Evolutionary conservation across 2,113 vertebrate genomes (phyloP).

Genomic region (Noturus placidus): DNA sequence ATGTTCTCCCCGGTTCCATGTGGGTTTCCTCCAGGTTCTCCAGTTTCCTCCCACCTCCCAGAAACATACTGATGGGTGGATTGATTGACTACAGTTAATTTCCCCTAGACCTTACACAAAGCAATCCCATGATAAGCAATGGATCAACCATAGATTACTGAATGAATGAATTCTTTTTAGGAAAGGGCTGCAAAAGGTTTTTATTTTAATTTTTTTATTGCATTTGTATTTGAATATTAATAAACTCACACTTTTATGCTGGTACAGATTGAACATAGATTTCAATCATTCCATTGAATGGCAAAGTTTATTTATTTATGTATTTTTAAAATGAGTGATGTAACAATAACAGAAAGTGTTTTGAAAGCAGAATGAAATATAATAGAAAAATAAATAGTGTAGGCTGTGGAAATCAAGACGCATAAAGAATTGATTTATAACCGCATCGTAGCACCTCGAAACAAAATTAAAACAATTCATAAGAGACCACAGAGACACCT

Average conservation of each 20-base stretch:
- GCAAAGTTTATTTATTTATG: neutral
- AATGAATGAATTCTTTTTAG: neutral
- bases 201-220: neutral
- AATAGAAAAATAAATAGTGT: neutral
- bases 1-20: neutral
- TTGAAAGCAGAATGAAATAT: neutral
- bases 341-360: neutral
- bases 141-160: neutral
- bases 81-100: neutral
- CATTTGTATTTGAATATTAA: neutral
- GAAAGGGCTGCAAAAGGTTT: neutral
- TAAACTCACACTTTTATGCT: neutral
- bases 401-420: neutral
- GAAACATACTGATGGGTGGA: neutral
- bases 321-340: neutral
- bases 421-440: neutral
- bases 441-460: neutral
- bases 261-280: neutral
- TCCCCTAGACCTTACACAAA: neutral
- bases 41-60: neutral
- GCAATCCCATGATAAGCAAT: neutral
- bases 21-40: neutral
- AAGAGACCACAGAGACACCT: conserved; percentile 1
- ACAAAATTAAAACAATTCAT: neutral
- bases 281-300: neutral